Evolutionary conservation across 2,113 vertebrate species (phyloP).

Genomic region (Ondatra zibethicus): DNA sequence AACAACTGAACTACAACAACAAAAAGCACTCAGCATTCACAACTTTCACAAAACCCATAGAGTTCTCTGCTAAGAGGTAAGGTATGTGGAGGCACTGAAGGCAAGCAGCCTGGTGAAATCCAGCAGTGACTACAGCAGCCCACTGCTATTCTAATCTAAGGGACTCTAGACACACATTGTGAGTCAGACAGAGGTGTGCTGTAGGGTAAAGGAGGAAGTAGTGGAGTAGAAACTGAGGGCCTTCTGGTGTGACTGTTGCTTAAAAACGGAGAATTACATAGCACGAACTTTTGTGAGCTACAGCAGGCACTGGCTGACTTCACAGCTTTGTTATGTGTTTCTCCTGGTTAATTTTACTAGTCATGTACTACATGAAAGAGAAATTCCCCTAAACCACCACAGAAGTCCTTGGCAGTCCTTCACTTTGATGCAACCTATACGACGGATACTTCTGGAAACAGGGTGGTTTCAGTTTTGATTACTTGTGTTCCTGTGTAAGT

Average conservation of each 20-base stretch:
- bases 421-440: slow-evolving; percentile 2
- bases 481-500: not conserved
- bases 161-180: not conserved
- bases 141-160: slow-evolving; percentile 45
- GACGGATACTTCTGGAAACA: not conserved
- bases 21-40: not conserved
- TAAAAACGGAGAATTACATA: not conserved
- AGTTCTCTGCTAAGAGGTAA: slow-evolving; percentile 21
- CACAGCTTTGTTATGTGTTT: not conserved
- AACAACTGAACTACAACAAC: not conserved
- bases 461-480: slow-evolving; percentile 20
- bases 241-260: slow-evolving; percentile 33
- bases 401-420: not conserved
- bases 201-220: slow-evolving; percentile 51
- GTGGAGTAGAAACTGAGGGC: slow-evolving; percentile 47
- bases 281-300: not conserved
- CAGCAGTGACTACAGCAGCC: not conserved
- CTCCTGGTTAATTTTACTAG: not conserved
- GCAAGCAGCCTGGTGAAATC: not conserved
- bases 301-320: not conserved
- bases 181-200: slow-evolving; percentile 26
- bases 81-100: not conserved
- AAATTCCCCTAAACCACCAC: not conserved
- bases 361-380: not conserved
- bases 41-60: not conserved